These are phyloP conservation scores for Plagodis pulveraria DNA, from an alignment of 2,888 invertebrate genomes.

Conservation along the genomic window DNA sequence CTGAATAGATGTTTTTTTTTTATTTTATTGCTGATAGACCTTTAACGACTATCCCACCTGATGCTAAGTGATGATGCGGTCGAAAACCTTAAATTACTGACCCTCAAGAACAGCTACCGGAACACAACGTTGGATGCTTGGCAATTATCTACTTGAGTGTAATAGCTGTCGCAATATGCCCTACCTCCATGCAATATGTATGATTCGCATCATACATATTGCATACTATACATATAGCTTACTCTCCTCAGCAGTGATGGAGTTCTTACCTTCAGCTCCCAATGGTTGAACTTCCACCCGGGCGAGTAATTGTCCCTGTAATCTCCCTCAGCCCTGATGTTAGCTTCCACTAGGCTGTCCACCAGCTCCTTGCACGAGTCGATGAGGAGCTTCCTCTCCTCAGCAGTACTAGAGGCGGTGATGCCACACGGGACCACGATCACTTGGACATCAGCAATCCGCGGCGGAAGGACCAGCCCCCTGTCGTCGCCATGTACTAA, in stretches of 20 bases:
- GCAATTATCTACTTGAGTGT: no score
- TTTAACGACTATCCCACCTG: no score
- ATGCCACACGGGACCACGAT: slow-evolving; percentile 98
- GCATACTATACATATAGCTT: no score
- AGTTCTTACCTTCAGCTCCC: slow-evolving; percentile 93
- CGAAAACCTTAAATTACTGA: no score
- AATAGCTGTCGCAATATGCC: no score
- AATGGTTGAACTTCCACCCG: slow-evolving; percentile 99
- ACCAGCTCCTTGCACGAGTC: slow-evolving; percentile 90
- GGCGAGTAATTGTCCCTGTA: slow-evolving; percentile 98
- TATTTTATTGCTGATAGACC: no score
- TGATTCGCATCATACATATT: no score
- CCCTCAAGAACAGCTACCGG: no score
- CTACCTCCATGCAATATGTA: not conserved
- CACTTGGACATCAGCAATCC: slow-evolving; percentile 93
- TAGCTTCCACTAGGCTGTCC: slow-evolving; percentile 83
- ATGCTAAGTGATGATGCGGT: no score
- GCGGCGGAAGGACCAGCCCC: slow-evolving; percentile 97
- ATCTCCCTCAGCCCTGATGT: slow-evolving; percentile 93
- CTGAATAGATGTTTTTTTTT: no score
- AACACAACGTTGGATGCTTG: no score
- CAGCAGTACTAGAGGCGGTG: slow-evolving; percentile 91
- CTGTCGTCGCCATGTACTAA: slow-evolving; percentile 98
- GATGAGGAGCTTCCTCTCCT: slow-evolving; percentile 88
- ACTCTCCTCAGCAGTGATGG: not conserved